These are phyloP conservation scores for Amiota communis DNA, from an alignment of 2,888 invertebrate species.

Conservation along the genomic window DNA sequence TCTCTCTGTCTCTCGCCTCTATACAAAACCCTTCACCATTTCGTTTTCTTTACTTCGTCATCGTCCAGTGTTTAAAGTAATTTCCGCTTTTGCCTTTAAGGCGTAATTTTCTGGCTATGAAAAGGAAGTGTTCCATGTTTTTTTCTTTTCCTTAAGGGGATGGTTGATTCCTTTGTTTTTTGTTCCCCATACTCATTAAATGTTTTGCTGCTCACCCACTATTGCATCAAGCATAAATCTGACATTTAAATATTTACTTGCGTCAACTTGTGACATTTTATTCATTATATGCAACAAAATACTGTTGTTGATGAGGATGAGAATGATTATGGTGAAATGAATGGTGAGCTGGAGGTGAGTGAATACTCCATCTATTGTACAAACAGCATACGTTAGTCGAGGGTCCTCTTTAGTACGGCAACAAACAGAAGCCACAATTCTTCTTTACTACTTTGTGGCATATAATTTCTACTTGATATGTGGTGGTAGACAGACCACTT, in stretches of 20 bases:
- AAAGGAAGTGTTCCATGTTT: no score
- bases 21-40: no score
- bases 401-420: no score
- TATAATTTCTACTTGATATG: not conserved
- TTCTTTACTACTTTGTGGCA: not conserved
- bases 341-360: not conserved
- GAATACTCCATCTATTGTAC: not conserved
- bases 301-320: slow-evolving; percentile 10
- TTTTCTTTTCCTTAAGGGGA: no score
- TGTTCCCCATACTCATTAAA: no score
- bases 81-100: slow-evolving; percentile 25
- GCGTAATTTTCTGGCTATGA: slow-evolving; percentile 21
- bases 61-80: slow-evolving; percentile 25
- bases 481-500: not conserved
- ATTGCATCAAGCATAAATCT: slow-evolving; percentile 55
- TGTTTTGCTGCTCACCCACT: no score
- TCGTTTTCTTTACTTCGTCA: no score
- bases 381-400: not conserved
- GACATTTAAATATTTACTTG: slow-evolving; percentile 71
- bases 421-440: no score
- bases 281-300: slow-evolving; percentile 52
- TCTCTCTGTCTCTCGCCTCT: not conserved
- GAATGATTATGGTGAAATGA: not conserved
- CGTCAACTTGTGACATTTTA: slow-evolving; percentile 69
- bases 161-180: no score